Base-by-base conservation (phyloP, 2,888 invertebrate genomes). In the Listrodromus nycthemerus region DNA sequence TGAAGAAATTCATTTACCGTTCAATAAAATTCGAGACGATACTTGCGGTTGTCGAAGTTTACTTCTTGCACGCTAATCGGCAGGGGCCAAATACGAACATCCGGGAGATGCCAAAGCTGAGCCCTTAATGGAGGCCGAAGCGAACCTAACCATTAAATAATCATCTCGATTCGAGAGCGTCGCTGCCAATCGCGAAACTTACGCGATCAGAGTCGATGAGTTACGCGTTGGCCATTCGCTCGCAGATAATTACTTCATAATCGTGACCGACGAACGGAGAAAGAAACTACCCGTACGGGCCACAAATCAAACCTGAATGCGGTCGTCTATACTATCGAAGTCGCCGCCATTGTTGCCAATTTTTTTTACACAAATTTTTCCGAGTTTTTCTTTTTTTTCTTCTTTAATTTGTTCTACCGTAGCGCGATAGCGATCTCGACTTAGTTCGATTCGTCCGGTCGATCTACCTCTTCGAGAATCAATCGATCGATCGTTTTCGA, bases 131-230 rank as follows among this genome's bases (percentile, higher is more conserved):
- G 91, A 90, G 88, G 91, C 89, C 88, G 86, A 77, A 30, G 78
- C 78, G 52, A 89, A 88, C 89, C 90, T 91, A 91, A 91, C 91
- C 91, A 91, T 86, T 84, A 91, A 91, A 90, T 86, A 52, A 55
- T 63, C 41, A 37, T 55, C 41, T 6, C 82, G 65, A 45, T 24
- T 30, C 6, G n/a, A 13, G 33, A 73, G 33, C 41, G 7, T 48
- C 63, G 58, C 19, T 24, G 2, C 16, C 30, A 0, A 27, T 37
- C 45, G 19, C 5, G 24, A 21, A 45, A 80, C 80, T 80, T 77
- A 67, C 76, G 1, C 55, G 66, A 37, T 69, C 21, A 8, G 41
- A 37, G 50, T 41, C 27, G 66, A 61, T 41, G 48, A 37, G 55
- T 33, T 27, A 73, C 21, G 30, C 1, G 50, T 45, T 55, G 33